Base-by-base conservation (phyloP, 1,140 invertebrate species). In the Drosophila funebris region DNA sequence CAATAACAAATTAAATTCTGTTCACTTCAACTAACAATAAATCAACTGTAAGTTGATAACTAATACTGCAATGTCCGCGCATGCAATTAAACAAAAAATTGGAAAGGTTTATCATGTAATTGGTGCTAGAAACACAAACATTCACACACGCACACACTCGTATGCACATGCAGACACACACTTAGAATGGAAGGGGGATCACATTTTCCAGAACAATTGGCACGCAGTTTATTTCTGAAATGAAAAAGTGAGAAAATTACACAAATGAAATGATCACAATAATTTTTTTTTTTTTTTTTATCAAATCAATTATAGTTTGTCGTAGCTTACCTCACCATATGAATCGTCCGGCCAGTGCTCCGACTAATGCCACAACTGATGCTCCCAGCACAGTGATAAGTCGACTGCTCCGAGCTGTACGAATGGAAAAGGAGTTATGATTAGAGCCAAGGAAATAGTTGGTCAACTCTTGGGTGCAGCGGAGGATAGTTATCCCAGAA, bases 11-110 rank as follows among this genome's bases (percentile, higher is more conserved):
- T 44, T 63, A 84, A 79, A 79, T 79, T 80, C 63, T 58, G 61
- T 67, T 74, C 67, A 76, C 52, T 67, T 85, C 58, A 52, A 69
- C 74, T 78, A 73, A 72, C 41, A 64, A 60, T 43, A 44, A 36
- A 56, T 68, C 37, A 73, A 69, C 46, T 61, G 37, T 56, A 71
- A 56, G 77, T 67, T 60, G 63, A 58, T 71, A 77, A 60, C 67
- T 85, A 85, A 85, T 85, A 85, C 82, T 85, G 82, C 82, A 81
- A 87, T 78, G 82, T 78, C 62, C 44, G 44, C 52, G 69, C 78
- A 73, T 62, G 60, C 68, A 64, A 76, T 66, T 53, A 53, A 60
- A 36, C 27, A 72, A 75, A 71, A 41, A 52, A 31, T 9, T 37
- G 14, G 68, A 63, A 70, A 54, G 7, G 60, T 24, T 64, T 63